Conservation (phyloP, 2,797 vertebrate genomes). For the Platalea minor region DNA sequence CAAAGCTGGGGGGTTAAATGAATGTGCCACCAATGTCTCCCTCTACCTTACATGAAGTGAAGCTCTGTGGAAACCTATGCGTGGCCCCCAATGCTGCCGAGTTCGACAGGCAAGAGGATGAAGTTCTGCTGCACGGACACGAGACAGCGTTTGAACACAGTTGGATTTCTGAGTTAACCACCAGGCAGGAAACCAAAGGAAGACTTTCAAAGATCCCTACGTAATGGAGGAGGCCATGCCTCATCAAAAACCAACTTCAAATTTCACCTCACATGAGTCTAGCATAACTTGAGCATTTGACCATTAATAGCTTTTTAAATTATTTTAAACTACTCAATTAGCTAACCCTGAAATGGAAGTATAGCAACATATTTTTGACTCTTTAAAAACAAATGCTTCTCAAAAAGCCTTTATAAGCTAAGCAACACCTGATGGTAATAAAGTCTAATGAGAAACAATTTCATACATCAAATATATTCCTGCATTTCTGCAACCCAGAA, state of each 20-base stretch:
- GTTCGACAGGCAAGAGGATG: rapidly evolving
- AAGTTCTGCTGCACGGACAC: background rate
- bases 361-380: background rate
- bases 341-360: background rate
- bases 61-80: background rate
- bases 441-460: background rate
- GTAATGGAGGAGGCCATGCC: background rate
- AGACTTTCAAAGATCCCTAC: background rate
- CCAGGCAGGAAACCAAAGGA: background rate
- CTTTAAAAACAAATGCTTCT: background rate
- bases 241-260: background rate
- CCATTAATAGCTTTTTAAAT: background rate
- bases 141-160: background rate
- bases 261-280: background rate
- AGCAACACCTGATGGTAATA: background rate
- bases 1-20: background rate
- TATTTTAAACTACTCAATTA: background rate
- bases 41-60: rapidly evolving
- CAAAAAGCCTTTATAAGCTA: background rate
- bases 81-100: rapidly evolving
- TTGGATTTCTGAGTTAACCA: background rate
- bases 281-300: background rate
- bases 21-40: background rate
- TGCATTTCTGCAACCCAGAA: background rate
- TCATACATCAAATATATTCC: background rate